Evolutionary conservation across 2,888 invertebrate genomes (phyloP), one percentile per base, ranked within the genome.

Genomic region (Aphidoletes aphidimyza): DNA sequence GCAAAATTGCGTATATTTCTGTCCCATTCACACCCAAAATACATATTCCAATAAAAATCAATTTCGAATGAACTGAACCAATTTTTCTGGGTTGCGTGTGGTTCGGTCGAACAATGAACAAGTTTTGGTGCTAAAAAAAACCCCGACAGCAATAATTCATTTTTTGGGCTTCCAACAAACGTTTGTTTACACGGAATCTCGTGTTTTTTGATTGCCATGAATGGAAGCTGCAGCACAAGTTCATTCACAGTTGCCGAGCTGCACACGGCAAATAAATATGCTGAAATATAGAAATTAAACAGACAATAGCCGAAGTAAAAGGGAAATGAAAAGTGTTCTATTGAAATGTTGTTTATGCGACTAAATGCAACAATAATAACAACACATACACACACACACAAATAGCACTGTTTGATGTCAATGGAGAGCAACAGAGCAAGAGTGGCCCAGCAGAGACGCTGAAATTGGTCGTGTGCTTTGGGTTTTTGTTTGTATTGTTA

Each of bases 141-240:
- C 37, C n/a, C n/a, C n/a, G n/a, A n/a, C n/a, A n/a, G 81, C 81
- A 81, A 81, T 81, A 81, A 81, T 81, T 81, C 81, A 81, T 81
- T 81, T 81, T 81, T 81, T 37, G 34, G 69, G 69, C 30, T 69
- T 69, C 34, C 3, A 54, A 22, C 22, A 26, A 69, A 69, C 5
- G 69, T 26, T 42, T 26, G 54, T 54, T 30, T 30, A 69, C 69
- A 69, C 54, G 54, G 22, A n/a, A 54, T 54, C 26, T 54, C 54
- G 6, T 69, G 3, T 54, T 2, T 54, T 54, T 54, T 8, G 54
- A 14, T 54, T 2, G 54, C 26, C 5, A 54, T 30, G 69, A 22
- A 54, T 47, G 5, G 11, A 69, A 5, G 11, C 17, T 11, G 47
- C 69, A 14, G n/a, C n/a, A n/a, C n/a, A n/a, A n/a, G n/a, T n/a